Conservation (phyloP, 2,888 invertebrate genomes). For the Cheilosia pagana region DNA sequence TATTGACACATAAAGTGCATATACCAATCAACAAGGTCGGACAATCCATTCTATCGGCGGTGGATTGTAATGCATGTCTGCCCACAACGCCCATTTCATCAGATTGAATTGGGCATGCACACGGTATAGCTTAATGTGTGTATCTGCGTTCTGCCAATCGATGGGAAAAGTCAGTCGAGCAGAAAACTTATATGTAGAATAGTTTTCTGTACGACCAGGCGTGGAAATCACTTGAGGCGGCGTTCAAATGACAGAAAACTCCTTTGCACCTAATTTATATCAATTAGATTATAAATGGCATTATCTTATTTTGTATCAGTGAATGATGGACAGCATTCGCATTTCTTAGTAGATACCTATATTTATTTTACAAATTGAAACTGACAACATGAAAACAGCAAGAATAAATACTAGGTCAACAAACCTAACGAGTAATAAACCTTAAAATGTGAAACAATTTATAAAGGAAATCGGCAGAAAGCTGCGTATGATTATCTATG, state of each 20-base stretch:
- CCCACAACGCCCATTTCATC: constrained; percentile 62
- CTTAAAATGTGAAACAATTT: too few species aligned
- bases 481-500: too few species aligned
- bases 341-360: background rate
- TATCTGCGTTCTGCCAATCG: constrained; percentile 23
- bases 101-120: constrained; percentile 38
- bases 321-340: background rate
- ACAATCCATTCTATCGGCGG: constrained; percentile 33
- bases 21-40: constrained; percentile 33
- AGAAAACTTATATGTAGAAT: constrained; percentile 8
- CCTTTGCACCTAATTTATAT: constrained; percentile 21
- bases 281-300: background rate
- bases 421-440: too few species aligned
- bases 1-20: constrained; percentile 54
- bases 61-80: constrained; percentile 29
- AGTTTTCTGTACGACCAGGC: background rate
- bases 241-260: constrained; percentile 19
- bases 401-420: too few species aligned
- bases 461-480: too few species aligned
- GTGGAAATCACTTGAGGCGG: constrained; percentile 2
- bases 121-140: constrained; percentile 43
- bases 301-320: background rate
- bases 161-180: constrained; percentile 52
- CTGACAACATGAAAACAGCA: too few species aligned
- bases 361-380: too few species aligned